phyloP scores from a whole-genome alignment of 2,113 vertebrate species.

The Campylomormyrus tamandua region DNA sequence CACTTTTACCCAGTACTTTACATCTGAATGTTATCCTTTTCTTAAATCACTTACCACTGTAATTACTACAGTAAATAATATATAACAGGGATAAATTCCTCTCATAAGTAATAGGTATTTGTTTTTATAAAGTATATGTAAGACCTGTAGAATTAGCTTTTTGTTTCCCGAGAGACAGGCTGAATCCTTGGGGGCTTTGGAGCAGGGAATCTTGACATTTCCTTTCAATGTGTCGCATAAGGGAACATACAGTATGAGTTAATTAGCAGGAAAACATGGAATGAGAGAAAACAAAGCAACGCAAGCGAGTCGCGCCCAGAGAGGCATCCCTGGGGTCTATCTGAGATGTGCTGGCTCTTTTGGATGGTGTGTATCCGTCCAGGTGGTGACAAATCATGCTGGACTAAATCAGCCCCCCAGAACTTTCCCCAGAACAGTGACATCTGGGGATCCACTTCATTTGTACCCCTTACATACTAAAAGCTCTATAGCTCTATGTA shows the following conservation, averaged over 20 bases:
- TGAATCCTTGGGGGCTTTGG: slow-evolving; percentile 5
- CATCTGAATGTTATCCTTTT: neutral
- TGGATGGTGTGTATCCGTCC: neutral
- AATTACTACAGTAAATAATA: neutral
- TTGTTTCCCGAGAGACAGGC: neutral
- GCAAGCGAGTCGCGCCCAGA: neutral
- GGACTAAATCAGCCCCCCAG: neutral
- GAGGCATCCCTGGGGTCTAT: neutral
- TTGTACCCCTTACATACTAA: neutral
- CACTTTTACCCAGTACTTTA: neutral
- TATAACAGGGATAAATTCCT: neutral
- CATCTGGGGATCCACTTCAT: neutral
- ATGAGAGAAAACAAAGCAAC: neutral
- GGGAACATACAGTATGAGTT: neutral
- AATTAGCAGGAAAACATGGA: neutral
- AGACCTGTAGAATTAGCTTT: neutral
- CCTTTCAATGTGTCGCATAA: neutral
- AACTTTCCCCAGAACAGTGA: neutral
- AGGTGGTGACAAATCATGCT: neutral
- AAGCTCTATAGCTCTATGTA: neutral
- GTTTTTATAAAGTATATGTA: neutral
- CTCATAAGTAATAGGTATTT: neutral
- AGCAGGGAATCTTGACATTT: neutral
- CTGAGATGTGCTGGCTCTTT: neutral
- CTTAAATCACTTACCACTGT: neutral